Evolutionary conservation across 2,888 invertebrate species (phyloP).

Genomic region (Sesamia inferens): DNA sequence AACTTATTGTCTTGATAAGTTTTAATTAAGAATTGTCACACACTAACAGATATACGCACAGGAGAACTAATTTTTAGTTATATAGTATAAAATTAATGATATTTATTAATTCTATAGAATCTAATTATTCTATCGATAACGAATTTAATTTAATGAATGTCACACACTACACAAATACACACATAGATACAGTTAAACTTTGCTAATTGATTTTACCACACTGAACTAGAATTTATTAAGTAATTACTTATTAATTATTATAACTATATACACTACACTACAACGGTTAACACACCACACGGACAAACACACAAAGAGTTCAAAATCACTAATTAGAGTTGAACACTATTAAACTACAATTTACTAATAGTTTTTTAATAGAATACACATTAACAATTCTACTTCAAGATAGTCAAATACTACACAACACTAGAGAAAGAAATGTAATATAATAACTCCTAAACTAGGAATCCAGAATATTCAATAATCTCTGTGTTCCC

Average conservation of each 20-base stretch:
- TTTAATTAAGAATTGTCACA: background rate
- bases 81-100: background rate
- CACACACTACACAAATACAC: conserved; percentile 13
- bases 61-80: background rate
- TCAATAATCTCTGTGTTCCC: conserved; percentile 1
- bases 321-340: background rate
- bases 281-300: conserved; percentile 1
- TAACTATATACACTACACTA: background rate
- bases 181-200: background rate
- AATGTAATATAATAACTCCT: background rate
- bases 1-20: background rate
- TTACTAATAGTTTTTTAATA: background rate
- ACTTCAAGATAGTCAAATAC: background rate
- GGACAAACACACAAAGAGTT: background rate
- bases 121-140: conserved; percentile 6
- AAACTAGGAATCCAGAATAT: conserved; percentile 5
- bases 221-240: conserved; percentile 14
- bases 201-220: conserved; percentile 19
- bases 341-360: background rate
- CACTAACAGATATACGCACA: background rate
- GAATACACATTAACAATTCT: background rate
- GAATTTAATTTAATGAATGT: conserved; percentile 6
- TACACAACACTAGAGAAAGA: background rate
- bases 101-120: too few relatives aligned
- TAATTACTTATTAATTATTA: conserved; percentile 13